Evolutionary conservation across 2,113 vertebrate genomes (phyloP).

Genomic region (Cacatua alba): DNA sequence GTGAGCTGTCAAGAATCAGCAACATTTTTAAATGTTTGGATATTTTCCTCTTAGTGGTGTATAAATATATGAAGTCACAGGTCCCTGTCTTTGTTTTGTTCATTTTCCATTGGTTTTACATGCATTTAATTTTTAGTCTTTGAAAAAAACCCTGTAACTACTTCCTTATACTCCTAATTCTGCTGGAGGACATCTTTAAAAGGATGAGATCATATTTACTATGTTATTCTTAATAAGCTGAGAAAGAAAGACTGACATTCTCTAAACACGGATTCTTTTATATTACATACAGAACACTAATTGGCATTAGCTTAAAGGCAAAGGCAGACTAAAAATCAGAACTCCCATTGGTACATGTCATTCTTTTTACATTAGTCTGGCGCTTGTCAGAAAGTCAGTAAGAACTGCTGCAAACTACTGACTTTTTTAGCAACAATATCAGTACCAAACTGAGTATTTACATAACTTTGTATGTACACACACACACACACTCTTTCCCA

Average conservation of each 20-base stretch:
- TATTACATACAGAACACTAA: not conserved
- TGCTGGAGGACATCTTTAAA: not conserved
- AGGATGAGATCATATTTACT: not conserved
- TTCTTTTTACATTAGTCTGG: not conserved
- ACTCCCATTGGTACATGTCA: not conserved
- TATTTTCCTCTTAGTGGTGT: not conserved
- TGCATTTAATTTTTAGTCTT: not conserved
- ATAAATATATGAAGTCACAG: not conserved
- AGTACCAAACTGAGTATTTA: not conserved
- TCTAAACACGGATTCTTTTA: not conserved
- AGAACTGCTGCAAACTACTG: not conserved
- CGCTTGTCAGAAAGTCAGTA: not conserved
- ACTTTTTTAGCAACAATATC: not conserved
- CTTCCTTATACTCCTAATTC: not conserved
- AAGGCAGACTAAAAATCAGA: not conserved
- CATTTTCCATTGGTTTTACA: not conserved
- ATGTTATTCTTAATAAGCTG: not conserved
- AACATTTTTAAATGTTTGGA: not conserved
- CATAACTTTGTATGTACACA: not conserved
- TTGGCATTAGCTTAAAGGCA: not conserved
- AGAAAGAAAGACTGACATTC: not conserved
- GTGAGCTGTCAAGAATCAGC: not conserved
- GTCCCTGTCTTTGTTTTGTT: not conserved
- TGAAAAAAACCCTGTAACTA: not conserved
- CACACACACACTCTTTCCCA: not conserved